These are phyloP conservation scores for Chaetodon trifasciatus DNA, from an alignment of 2,797 vertebrate genomes.

Conservation along the genomic window DNA sequence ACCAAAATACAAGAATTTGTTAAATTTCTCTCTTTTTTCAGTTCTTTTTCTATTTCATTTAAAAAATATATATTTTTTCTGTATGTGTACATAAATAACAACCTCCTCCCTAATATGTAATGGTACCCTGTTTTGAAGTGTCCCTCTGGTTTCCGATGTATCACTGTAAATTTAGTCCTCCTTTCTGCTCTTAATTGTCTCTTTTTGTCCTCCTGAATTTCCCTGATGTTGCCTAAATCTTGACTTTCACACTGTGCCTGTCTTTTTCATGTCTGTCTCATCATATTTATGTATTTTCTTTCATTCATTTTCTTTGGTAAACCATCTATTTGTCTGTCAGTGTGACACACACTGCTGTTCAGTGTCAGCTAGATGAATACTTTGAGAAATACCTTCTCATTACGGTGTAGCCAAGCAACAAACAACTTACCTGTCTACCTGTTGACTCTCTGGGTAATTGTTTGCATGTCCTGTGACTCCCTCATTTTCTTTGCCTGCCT, in stretches of 20 bases:
- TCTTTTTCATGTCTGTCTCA: constrained; percentile 33
- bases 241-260: constrained; percentile 5
- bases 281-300: constrained; percentile 33
- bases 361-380: constrained; percentile 48
- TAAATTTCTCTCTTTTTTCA: neutral
- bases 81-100: neutral
- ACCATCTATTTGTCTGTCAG: constrained; percentile 30
- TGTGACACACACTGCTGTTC: constrained; percentile 41
- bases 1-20: neutral
- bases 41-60: neutral
- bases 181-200: neutral
- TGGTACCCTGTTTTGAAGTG: neutral
- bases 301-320: constrained; percentile 1
- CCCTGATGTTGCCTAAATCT: neutral
- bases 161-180: constrained; percentile 23
- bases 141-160: constrained; percentile 4
- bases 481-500: constrained; percentile 86
- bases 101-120: neutral
- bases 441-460: constrained; percentile 71
- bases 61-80: neutral
- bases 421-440: constrained; percentile 59
- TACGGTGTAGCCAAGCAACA: constrained; percentile 47
- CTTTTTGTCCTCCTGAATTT: neutral
- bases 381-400: constrained; percentile 39
- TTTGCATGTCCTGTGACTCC: constrained; percentile 84